Conservation (phyloP, 2,113 vertebrate genomes). For the Ceyx melanurus region DNA sequence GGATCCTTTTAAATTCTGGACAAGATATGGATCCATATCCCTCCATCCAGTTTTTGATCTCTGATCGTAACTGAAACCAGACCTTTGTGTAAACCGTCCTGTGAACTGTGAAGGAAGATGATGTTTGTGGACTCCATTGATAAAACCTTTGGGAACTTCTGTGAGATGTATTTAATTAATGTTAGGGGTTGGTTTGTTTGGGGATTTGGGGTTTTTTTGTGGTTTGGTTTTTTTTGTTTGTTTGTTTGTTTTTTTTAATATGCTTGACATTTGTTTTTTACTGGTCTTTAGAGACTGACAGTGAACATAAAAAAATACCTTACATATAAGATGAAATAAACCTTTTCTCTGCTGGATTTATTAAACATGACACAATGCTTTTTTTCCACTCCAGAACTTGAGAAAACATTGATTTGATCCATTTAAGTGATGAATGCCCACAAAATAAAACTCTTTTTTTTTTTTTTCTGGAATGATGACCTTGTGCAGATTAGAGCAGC, state of each 20-base stretch:
- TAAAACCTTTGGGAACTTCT: neutral
- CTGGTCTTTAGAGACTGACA: neutral
- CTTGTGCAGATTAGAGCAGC: slow-evolving; percentile 36
- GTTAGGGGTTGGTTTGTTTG: neutral
- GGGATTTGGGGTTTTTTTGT: too few relatives aligned
- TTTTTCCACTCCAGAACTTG: neutral
- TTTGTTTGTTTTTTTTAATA: neutral
- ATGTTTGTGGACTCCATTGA: neutral
- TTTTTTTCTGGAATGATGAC: neutral
- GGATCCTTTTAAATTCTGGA: neutral
- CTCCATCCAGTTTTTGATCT: neutral
- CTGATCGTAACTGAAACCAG: neutral
- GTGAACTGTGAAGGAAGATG: neutral
- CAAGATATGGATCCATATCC: neutral
- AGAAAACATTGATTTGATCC: slow-evolving; percentile 6
- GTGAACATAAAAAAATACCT: neutral
- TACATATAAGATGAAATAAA: neutral
- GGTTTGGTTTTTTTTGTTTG: neutral
- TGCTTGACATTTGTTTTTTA: neutral
- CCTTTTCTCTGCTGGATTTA: slow-evolving; percentile 10
- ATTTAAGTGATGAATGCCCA: slow-evolving; percentile 36
- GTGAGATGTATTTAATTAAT: neutral
- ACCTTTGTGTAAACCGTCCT: neutral
- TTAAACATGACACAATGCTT: neutral
- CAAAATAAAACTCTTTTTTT: slow-evolving; percentile 2